Conservation (phyloP, 1,140 invertebrate species). For the Hydropsyche tenuis region DNA sequence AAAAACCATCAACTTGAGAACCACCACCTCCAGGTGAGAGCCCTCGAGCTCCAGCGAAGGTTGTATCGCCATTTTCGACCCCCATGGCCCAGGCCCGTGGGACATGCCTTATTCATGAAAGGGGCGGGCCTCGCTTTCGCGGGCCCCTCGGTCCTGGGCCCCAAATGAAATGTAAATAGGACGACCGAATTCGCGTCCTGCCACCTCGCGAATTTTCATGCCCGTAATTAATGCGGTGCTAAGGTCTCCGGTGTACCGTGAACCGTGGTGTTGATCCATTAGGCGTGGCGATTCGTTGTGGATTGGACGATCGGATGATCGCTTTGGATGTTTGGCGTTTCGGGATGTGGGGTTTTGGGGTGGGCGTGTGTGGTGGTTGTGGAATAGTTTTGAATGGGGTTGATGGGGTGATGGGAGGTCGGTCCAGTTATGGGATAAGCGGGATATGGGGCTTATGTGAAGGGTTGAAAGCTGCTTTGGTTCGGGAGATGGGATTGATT, state of each 20-base stretch:
- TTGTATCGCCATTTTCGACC: constrained; percentile 19
- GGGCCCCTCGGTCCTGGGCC: constrained; percentile 18
- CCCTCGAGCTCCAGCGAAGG: constrained; percentile 13
- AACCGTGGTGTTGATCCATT: not conserved
- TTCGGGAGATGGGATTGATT: too few relatives aligned
- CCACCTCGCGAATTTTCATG: constrained; percentile 7
- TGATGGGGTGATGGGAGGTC: too few relatives aligned
- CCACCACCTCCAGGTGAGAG: constrained; percentile 20
- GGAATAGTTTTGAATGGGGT: too few relatives aligned
- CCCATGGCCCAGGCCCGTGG: constrained; percentile 7
- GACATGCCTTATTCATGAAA: constrained; percentile 37
- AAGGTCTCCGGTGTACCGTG: not conserved
- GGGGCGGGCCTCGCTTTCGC: not conserved
- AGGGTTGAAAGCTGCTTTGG: too few relatives aligned
- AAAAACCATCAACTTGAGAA: not conserved
- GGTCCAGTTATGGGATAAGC: too few relatives aligned
- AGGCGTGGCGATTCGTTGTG: not conserved
- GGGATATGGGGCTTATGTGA: too few relatives aligned
- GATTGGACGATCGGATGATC: too few relatives aligned
- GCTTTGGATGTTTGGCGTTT: too few relatives aligned
- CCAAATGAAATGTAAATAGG: constrained; percentile 39
- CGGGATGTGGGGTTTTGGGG: too few relatives aligned
- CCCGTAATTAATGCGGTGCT: constrained; percentile 32
- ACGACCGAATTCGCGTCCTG: not conserved
- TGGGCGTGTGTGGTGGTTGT: too few relatives aligned